These are phyloP conservation scores for Conomelus anceps DNA, from an alignment of 2,888 invertebrate species.

Conservation along the genomic window DNA sequence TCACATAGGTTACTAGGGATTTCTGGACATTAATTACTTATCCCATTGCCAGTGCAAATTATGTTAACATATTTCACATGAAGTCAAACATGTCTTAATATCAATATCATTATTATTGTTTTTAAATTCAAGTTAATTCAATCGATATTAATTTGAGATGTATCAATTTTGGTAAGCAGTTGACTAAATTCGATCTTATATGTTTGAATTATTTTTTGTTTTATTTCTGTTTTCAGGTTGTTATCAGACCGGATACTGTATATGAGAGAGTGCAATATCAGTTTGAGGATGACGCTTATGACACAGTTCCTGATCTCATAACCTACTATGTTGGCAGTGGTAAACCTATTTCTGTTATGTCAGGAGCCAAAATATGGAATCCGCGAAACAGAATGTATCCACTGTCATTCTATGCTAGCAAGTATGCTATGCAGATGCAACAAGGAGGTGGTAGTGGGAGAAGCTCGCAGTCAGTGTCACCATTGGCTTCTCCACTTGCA, in stretches of 20 bases:
- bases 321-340: conserved; percentile 89
- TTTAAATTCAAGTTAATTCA: too few species aligned
- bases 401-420: conserved; percentile 62
- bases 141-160: too few species aligned
- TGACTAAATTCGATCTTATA: not conserved
- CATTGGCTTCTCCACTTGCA: conserved; percentile 34
- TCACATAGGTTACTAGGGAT: too few species aligned
- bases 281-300: conserved; percentile 90
- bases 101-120: too few species aligned
- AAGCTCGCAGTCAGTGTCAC: conserved; percentile 31
- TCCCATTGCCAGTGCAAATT: too few species aligned
- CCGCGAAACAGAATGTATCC: conserved; percentile 79
- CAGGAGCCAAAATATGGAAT: conserved; percentile 78
- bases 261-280: conserved; percentile 88
- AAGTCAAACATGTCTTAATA: too few species aligned
- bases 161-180: not conserved
- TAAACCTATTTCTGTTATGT: conserved; percentile 79
- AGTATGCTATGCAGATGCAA: conserved; percentile 44
- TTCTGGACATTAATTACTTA: too few species aligned
- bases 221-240: conserved; percentile 50
- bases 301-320: conserved; percentile 86
- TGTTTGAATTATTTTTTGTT: not conserved
- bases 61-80: too few species aligned
- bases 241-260: conserved; percentile 81
- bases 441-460: conserved; percentile 40